Evolutionary conservation across 1,140 invertebrate species (phyloP).

Genomic region (Scaptomyza montana): DNA sequence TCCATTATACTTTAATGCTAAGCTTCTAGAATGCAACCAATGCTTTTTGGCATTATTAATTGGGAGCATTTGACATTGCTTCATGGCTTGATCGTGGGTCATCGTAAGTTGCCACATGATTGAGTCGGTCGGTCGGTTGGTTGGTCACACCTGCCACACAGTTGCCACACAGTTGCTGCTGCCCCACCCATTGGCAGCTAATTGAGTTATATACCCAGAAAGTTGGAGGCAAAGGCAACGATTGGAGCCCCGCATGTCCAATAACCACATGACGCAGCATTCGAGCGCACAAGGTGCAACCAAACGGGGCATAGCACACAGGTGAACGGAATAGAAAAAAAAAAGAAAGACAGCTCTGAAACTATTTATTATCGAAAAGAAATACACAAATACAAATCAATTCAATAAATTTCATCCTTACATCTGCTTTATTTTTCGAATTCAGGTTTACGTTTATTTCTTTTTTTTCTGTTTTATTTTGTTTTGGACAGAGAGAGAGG

Average conservation of each 20-base stretch:
- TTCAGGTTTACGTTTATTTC: slow-evolving; percentile 40
- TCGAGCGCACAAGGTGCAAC: slow-evolving; percentile 49
- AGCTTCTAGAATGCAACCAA: background rate
- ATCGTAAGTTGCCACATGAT: background rate
- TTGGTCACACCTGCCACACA: slow-evolving; percentile 1
- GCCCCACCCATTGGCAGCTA: slow-evolving; percentile 44
- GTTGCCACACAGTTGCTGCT: background rate
- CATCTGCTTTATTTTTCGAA: slow-evolving; percentile 26
- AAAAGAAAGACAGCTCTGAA: slow-evolving; percentile 13
- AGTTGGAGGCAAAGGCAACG: slow-evolving; percentile 33
- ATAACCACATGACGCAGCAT: slow-evolving; percentile 60
- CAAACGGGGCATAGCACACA: slow-evolving; percentile 16
- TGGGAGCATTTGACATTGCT: slow-evolving; percentile 21
- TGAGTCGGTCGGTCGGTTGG: background rate
- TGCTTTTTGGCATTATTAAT: background rate
- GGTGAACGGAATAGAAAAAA: slow-evolving; percentile 29
- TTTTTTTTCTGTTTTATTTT: slow-evolving; percentile 6
- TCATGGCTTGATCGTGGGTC: slow-evolving; percentile 4
- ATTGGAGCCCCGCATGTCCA: slow-evolving; percentile 8
- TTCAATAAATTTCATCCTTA: slow-evolving; percentile 55
- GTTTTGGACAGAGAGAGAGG: too few relatives aligned
- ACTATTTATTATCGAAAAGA: slow-evolving; percentile 55
- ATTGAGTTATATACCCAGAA: slow-evolving; percentile 66
- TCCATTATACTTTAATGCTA: too few relatives aligned
- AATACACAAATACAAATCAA: slow-evolving; percentile 59